phyloP scores from a whole-genome alignment of 2,113 vertebrate genomes.

The Cephalopterus ornatus region DNA sequence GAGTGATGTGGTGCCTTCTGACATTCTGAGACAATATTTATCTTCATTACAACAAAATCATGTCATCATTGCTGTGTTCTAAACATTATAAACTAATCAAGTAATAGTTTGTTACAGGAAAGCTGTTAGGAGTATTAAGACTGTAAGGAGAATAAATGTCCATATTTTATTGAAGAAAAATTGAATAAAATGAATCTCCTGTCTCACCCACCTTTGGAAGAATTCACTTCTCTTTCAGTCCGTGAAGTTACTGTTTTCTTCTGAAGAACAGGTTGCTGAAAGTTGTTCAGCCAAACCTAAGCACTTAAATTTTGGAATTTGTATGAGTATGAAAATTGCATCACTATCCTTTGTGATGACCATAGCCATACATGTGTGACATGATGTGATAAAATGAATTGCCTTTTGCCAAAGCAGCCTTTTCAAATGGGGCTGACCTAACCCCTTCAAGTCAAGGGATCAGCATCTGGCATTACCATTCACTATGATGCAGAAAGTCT shows the following conservation, averaged over 20 bases:
- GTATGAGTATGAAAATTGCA: not conserved
- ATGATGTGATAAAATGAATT: not conserved
- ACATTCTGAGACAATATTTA: not conserved
- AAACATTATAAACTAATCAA: not conserved
- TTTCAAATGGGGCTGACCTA: not conserved
- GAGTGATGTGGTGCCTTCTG: not conserved
- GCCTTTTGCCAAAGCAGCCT: not conserved
- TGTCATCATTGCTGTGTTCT: not conserved
- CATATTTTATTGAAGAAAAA: not conserved
- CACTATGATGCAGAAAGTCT: not conserved
- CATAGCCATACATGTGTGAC: not conserved
- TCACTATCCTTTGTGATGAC: not conserved
- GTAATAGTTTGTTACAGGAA: not conserved
- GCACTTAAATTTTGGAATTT: not conserved
- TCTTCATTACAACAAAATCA: conserved; percentile 19
- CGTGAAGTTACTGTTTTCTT: not conserved
- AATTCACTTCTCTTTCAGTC: not conserved
- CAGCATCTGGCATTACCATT: not conserved
- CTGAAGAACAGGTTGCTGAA: not conserved
- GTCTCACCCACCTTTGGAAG: fast-evolving
- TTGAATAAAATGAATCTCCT: not conserved
- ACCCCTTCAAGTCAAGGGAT: not conserved
- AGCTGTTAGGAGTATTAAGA: not conserved
- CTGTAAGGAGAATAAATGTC: not conserved
- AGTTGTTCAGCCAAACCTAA: not conserved